A percentile compares a stretch with the other conserved stretches of the same genome.
Conservation (phyloP, 2,113 vertebrate species). For the Morone saxatilis region DNA sequence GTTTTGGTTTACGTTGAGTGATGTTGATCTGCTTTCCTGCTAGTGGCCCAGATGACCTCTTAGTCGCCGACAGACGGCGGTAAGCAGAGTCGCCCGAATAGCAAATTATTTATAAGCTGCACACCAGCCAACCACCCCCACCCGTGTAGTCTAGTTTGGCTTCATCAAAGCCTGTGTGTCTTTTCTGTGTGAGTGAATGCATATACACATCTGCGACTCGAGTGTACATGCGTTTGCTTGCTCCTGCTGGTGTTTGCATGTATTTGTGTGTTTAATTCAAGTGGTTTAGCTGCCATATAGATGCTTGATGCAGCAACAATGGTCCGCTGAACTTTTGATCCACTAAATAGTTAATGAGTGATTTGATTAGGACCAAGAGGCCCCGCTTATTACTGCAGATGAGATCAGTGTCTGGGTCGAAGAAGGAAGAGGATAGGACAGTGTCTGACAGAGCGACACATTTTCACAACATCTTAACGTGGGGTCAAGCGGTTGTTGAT, state of each 20-base stretch:
- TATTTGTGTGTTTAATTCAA: slow-evolving; percentile 42
- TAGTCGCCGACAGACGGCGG: slow-evolving; percentile 69
- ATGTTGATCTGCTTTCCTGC: slow-evolving; percentile 62
- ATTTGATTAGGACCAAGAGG: slow-evolving; percentile 77
- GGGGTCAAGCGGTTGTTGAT: background rate
- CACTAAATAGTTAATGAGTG: slow-evolving; percentile 78
- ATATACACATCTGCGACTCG: slow-evolving; percentile 16
- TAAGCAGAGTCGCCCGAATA: slow-evolving; percentile 73
- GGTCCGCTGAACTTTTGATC: slow-evolving; percentile 74
- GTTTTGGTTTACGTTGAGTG: slow-evolving; percentile 49
- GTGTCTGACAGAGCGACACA: slow-evolving; percentile 35
- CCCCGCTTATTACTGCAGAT: slow-evolving; percentile 62
- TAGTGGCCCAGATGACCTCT: slow-evolving; percentile 75
- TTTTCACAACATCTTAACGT: slow-evolving; percentile 39
- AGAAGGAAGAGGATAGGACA: slow-evolving; percentile 43
- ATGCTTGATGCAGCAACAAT: slow-evolving; percentile 52
- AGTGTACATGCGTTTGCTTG: slow-evolving; percentile 29
- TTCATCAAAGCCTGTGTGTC: slow-evolving; percentile 56
- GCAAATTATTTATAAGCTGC: slow-evolving; percentile 80
- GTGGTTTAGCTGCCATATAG: slow-evolving; percentile 33
- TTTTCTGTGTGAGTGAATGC: slow-evolving; percentile 40
- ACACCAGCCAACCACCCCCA: slow-evolving; percentile 66
- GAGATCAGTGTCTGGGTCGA: slow-evolving; percentile 75
- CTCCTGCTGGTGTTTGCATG: slow-evolving; percentile 30
- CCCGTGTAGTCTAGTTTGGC: slow-evolving; percentile 71